Evolutionary conservation across 2,113 vertebrate genomes (phyloP).

Genomic region (Rissa tridactyla): DNA sequence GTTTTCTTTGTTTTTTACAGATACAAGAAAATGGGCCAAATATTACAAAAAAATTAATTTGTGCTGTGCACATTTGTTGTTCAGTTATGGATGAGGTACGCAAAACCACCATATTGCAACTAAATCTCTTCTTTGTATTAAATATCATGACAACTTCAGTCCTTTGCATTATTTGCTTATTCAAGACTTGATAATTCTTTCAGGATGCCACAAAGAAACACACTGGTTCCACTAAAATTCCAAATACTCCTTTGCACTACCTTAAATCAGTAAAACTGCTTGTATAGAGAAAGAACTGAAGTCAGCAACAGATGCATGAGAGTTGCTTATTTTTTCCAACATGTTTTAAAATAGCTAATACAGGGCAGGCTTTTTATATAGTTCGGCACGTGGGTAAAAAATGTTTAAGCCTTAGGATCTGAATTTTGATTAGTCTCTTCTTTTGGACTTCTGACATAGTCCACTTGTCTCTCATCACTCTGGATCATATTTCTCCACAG

Average conservation of each 20-base stretch:
- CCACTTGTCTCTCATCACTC: neutral
- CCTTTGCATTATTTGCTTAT: neutral
- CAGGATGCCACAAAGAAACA: neutral
- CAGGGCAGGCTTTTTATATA: conserved; percentile 14
- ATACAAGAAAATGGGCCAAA: neutral
- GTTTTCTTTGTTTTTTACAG: neutral
- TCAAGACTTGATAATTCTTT: neutral
- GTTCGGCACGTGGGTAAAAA: neutral
- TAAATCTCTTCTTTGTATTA: neutral
- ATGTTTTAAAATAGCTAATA: conserved; percentile 33
- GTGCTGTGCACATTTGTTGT: neutral
- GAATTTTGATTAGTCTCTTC: conserved; percentile 2
- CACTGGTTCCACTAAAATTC: neutral
- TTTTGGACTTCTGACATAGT: neutral
- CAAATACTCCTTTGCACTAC: neutral
- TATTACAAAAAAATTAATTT: neutral
- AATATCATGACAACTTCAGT: neutral
- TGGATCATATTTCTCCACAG: neutral
- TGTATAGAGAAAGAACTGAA: neutral
- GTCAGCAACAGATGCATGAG: neutral
- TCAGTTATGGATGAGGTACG: neutral
- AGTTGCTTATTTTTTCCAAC: neutral
- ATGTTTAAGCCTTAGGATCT: neutral
- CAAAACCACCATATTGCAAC: neutral
- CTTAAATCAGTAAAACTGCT: neutral